These are phyloP conservation scores for Actinernus sp. DNA, from an alignment of 92 coral and sea anemone genomes.

Conservation along the genomic window DNA sequence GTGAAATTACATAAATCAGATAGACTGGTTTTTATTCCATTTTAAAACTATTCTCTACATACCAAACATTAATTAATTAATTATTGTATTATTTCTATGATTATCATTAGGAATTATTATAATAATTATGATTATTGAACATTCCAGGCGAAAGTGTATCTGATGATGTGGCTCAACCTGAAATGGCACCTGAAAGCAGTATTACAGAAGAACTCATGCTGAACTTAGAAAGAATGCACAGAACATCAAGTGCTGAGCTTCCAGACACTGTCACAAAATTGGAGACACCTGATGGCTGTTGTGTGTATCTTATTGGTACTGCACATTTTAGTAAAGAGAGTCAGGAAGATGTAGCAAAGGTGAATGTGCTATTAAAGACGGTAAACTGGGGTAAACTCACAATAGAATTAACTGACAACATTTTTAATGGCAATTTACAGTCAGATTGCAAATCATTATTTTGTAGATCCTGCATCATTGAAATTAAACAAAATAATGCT, in stretches of 20 bases:
- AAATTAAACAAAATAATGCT: too few species aligned
- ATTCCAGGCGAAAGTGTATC: slow-evolving; percentile 16
- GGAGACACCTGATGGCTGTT: slow-evolving; percentile 91
- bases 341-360: slow-evolving; percentile 97
- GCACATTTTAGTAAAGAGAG: slow-evolving; percentile 99
- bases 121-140: neutral
- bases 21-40: too few species aligned
- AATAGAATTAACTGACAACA: too few species aligned
- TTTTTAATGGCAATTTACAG: too few species aligned
- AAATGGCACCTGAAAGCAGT: slow-evolving; percentile 59
- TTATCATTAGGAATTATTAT: neutral
- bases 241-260: slow-evolving; percentile 63
- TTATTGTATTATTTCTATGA: too few species aligned
- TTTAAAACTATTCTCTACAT: too few species aligned
- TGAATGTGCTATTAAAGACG: slow-evolving; percentile 21
- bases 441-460: too few species aligned
- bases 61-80: too few species aligned
- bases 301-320: slow-evolving; percentile 90
- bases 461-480: too few species aligned
- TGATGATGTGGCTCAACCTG: slow-evolving; percentile 48
- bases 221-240: slow-evolving; percentile 57
- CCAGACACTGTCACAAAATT: slow-evolving; percentile 95
- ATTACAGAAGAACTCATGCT: slow-evolving; percentile 74
- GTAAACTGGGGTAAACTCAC: too few species aligned
- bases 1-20: too few species aligned